Conservation (phyloP, 64 coral and sea anemone genomes). For the Porites lutea region DNA sequence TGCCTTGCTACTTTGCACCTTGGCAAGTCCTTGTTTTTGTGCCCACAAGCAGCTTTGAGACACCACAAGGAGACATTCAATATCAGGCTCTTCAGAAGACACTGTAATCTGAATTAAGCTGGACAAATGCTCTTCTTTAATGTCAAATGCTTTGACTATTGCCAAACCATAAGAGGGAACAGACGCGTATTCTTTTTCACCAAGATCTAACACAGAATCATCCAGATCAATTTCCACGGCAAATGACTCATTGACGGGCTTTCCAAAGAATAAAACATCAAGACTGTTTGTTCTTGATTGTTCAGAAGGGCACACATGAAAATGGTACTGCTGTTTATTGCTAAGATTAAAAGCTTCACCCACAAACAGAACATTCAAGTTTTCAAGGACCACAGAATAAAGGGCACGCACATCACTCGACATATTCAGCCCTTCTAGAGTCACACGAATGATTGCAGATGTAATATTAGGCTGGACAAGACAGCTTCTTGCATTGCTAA, state of each 20-base stretch:
- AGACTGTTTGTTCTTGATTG: constrained; percentile 29
- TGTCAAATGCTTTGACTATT: constrained; percentile 76
- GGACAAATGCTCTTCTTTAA: constrained; percentile 56
- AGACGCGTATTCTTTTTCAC: background rate
- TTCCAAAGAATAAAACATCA: constrained; percentile 60
- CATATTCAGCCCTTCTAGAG: constrained; percentile 28
- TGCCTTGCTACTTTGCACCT: background rate
- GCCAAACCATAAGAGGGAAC: constrained; percentile 66
- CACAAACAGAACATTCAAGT: constrained; percentile 70
- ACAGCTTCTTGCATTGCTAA: constrained; percentile 63
- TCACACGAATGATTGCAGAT: constrained; percentile 71
- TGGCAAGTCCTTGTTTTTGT: constrained; percentile 35
- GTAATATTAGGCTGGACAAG: constrained; percentile 1
- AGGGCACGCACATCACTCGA: constrained; percentile 55
- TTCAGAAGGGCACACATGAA: constrained; percentile 71
- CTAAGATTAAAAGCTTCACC: constrained; percentile 51
- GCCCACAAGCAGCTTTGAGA: constrained; percentile 75
- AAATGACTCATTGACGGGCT: constrained; percentile 76
- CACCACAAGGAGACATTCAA: constrained; percentile 71
- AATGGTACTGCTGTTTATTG: constrained; percentile 47
- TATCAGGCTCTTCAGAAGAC: constrained; percentile 48
- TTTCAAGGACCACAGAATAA: constrained; percentile 78
- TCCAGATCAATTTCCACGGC: constrained; percentile 70
- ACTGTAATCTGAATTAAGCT: constrained; percentile 69
- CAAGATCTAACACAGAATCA: constrained; percentile 15